Base-by-base conservation (phyloP, 2,888 invertebrate species). In the Drosophila quinaria region DNA sequence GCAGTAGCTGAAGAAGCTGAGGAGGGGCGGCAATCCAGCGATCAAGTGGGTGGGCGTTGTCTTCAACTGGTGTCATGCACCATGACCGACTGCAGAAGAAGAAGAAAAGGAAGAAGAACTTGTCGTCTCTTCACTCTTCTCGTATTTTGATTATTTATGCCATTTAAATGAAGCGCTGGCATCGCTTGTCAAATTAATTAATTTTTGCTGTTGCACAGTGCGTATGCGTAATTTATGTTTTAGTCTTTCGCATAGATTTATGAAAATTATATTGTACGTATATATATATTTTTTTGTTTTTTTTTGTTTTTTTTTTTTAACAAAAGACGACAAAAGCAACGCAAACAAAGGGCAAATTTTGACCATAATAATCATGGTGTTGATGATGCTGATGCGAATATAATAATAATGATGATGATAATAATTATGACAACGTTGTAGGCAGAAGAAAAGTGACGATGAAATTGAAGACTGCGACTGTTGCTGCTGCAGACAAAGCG, bases 121-220 rank as follows among this genome's bases (percentile, higher is more conserved):
- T 25, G 13, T 6, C 47, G 3, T 35, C 6, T n/a, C 37, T 13
- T 11, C 25, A 5, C 39, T 19, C 22, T 15, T 19, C 13, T 13
- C 10, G 37, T n/a, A 35, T 35, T 35, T n/a, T 17, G 65, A 73
- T 70, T 75, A 85, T 81, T 81, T 70, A 81, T 82, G 68, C 49
- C 66, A 70, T 67, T 85, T 76, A 81, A 81, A 85, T 81, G 79
- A 81, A 73, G 85, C 80, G 86, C 70, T 85, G 79, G 79, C 81
- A 70, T 67, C 58, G 67, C 71, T 69, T 81, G 86, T 82, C 86
- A 82, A 76, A 72, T 82, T 64, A 82, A 82, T 81, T 68, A 76
- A 51, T 66, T 75, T 65, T 47, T 44, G 33, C 41, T 25, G 60
- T 44, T 54, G 37, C 51, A 60, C 54, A 33, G 19, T 60, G 63